Base-by-base conservation (phyloP, 1,140 invertebrate species). In the Heliconius hewitsoni region DNA sequence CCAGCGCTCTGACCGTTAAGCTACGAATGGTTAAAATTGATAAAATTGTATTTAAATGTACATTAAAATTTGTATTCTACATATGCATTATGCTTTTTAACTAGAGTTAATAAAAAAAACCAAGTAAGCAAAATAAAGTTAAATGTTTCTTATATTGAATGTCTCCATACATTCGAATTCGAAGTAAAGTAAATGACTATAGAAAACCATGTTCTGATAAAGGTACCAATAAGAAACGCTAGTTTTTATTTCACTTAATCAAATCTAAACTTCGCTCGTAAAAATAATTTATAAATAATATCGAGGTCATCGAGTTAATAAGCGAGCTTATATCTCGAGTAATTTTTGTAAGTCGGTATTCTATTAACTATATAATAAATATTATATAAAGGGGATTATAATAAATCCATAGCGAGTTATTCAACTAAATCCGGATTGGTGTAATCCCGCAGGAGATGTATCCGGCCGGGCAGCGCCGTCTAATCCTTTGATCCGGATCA, bases 391-490 rank as follows among this genome's bases (percentile, higher is more conserved):
- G 74, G 82, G 81, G 83, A 88, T 89, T 85, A 88, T 82, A 77
- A 85, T 79, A 87, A 90, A 87, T 86, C 84, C 86, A 76, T 74
- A 71, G 83, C 85, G 86, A 89, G 88, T 90, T 90, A 90, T 92
- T 92, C 89, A 87, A 89, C 87, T 86, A 91, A 91, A 92, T 91
- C 88, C 90, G 91, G 88, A 89, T 92, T 83, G 70, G 78, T 83
- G 86, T 92, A 92, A 90, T 90, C 91, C 85, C 83, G 85, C 86
- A 79, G 85, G 87, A 90, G 90, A 91, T 89, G 88, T 91, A 88
- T 89, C 86, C 87, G 87, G 85, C 75, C 86, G 80, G 89, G 87
- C 87, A 88, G 88, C 87, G 85, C 81, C 84, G 79, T 88, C 89
- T 92, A 90, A 92, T 91, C 91, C 84, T 77, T 55, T 89, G 81